Conservation (phyloP, 2,888 invertebrate species). For the Sminthurinus aureus region DNA sequence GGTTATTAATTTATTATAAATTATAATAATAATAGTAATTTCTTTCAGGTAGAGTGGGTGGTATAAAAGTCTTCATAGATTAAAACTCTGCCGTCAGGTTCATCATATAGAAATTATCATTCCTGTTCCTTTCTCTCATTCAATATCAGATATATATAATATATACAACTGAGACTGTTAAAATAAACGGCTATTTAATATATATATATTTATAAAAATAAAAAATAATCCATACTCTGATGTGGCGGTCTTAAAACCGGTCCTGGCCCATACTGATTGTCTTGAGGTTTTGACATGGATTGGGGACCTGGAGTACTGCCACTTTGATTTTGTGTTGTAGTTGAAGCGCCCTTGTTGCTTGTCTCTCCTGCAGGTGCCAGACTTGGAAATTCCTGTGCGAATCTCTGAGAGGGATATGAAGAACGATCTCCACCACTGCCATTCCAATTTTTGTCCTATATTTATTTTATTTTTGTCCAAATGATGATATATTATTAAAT, state of each 20-base stretch:
- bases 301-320: conserved; percentile 48
- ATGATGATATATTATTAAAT: too few species aligned
- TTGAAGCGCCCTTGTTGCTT: conserved; percentile 31
- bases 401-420: conserved; percentile 55
- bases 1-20: too few species aligned
- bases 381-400: conserved; percentile 59
- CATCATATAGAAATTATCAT: conserved; percentile 50
- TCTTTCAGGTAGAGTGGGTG: conserved; percentile 48
- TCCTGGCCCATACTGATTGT: conserved; percentile 60
- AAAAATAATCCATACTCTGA: conserved; percentile 51
- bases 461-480: too few species aligned
- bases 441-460: conserved; percentile 58
- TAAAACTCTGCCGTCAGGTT: conserved; percentile 17
- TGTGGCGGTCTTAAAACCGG: conserved; percentile 60
- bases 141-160: conserved; percentile 49
- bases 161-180: background rate
- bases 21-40: background rate
- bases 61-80: conserved; percentile 40
- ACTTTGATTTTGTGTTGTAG: conserved; percentile 41
- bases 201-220: conserved; percentile 17
- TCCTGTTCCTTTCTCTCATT: conserved; percentile 37
- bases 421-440: conserved; percentile 51
- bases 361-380: conserved; percentile 44
- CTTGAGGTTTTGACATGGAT: conserved; percentile 53
- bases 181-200: background rate